Evolutionary conservation across 2,797 vertebrate species (phyloP), one percentile per base, ranked within the genome.

Genomic region (Rhadinocentrus ornatus): DNA sequence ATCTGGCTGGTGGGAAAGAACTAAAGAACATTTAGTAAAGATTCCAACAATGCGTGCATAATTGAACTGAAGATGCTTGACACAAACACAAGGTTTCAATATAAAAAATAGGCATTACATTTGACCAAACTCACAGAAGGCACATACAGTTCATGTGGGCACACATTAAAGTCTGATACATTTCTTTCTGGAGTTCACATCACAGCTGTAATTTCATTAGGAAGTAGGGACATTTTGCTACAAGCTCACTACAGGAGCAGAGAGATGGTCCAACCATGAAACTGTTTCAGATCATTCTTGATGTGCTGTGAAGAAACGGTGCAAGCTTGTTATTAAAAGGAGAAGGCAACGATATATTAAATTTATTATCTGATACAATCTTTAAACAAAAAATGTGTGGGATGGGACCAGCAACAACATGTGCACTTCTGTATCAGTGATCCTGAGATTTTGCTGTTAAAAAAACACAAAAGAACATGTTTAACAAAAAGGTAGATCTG

Each of bases 101-200:
- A 82, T 66, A 12, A 81, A 52, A 82, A 75, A 68, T 22, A 73
- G 46, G 71, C 27, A 34, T 66, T 50, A 27, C 37, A 57, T 62
- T 74, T 62, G 52, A 58, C 32, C 64, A 78, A 62, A 69, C 59
- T 76, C 39, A 88, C 75, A 60, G 70, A 91, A 91, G 88, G 88
- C 90, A 90, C 86, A 1, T 54, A 63, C 4, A 78, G 56, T 35
- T 80, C 4, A 37, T 34, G 35, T 68, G 11, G 41, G 75, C 48
- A 8, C 75, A 57, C 44, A n/a, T n/a, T 26, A 62, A 61, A 20
- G 37, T 37, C 24, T 26, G 26, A 69, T 34, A 62, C 0, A 18
- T 34, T 63, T 75, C 66, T 58, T 72, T 41, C 16, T 67, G n/a
- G n/a, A 22, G 9, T 60, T 11, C 7, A 60, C 15, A n/a, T 11